These are phyloP conservation scores for Falco naumanni DNA, from an alignment of 2,797 vertebrate species.

Conservation along the genomic window DNA sequence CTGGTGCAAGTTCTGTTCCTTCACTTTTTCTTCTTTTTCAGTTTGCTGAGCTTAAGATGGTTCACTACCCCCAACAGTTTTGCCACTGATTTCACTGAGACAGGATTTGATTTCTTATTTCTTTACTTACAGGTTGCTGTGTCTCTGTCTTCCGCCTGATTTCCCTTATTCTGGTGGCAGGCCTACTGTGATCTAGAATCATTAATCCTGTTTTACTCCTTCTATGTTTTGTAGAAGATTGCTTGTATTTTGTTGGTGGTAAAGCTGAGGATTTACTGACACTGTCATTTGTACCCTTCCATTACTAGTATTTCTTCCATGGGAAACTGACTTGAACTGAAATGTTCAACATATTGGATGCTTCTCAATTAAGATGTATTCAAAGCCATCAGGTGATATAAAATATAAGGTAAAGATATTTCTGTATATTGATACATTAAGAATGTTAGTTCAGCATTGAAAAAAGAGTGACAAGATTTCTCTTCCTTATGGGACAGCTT, in stretches of 20 bases:
- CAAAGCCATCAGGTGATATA: neutral
- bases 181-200: neutral
- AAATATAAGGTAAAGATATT: conserved; percentile 17
- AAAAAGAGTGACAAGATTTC: conserved; percentile 16
- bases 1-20: neutral
- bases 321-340: neutral
- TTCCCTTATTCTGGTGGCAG: neutral
- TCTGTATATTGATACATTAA: neutral
- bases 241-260: neutral
- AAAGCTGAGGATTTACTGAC: neutral
- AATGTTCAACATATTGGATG: neutral
- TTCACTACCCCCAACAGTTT: neutral
- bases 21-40: neutral
- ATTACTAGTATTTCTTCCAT: neutral
- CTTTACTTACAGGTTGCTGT: neutral
- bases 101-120: neutral
- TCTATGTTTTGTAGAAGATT: neutral
- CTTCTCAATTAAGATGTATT: conserved; percentile 23
- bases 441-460: neutral
- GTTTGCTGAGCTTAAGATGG: rapidly evolving
- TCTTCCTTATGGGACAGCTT: neutral
- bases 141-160: neutral
- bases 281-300: neutral
- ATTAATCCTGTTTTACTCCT: neutral
- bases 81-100: neutral